Percentiles rank a stretch among this genome's conserved stretches.
Conservation (phyloP, 2,113 vertebrate genomes). For the Caretta caretta region DNA sequence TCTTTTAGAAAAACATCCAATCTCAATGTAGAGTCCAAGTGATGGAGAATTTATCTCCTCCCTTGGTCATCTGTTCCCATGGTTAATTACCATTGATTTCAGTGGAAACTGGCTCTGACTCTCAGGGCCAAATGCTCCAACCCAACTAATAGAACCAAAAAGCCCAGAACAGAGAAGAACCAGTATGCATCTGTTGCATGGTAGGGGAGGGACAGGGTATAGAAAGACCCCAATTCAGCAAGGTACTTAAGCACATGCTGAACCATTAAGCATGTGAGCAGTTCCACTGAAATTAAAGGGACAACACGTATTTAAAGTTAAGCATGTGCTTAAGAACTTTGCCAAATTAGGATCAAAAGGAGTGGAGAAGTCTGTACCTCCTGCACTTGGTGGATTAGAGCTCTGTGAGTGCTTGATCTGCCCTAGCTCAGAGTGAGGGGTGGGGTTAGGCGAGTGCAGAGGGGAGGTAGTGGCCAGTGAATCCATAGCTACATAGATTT, state of each 20-base stretch:
- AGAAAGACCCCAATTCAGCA: background rate
- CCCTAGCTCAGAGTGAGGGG: background rate
- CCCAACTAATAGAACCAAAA: background rate
- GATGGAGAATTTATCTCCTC: background rate
- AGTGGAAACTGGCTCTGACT: background rate
- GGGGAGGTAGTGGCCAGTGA: background rate
- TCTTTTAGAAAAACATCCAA: background rate
- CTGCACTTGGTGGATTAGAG: background rate
- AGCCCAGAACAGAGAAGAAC: background rate
- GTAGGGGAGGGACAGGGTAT: background rate
- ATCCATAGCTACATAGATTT: background rate
- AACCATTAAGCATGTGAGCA: background rate
- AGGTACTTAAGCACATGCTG: background rate
- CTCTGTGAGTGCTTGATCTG: background rate
- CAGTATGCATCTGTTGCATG: background rate
- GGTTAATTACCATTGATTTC: background rate
- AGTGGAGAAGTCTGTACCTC: background rate
- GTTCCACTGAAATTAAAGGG: background rate
- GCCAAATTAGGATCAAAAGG: background rate
- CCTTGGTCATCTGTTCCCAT: background rate
- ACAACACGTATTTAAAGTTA: background rate
- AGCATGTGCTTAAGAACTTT: background rate
- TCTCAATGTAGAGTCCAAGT: background rate
- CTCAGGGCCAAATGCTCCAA: background rate
- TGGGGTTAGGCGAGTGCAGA: background rate